Conservation (phyloP, 2,888 invertebrate genomes). For the Escarpia spicata region DNA sequence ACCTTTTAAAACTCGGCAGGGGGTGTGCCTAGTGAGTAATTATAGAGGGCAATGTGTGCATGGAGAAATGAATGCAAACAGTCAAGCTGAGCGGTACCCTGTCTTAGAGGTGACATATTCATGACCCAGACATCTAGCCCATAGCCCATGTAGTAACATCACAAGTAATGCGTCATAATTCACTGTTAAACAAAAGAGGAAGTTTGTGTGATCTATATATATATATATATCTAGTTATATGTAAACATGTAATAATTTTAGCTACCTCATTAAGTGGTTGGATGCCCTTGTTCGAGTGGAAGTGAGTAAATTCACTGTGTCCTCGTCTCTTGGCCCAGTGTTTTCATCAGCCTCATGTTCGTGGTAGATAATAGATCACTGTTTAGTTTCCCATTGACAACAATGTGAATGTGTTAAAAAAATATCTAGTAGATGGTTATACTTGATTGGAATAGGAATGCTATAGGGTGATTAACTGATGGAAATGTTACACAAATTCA, state of each 20-base stretch:
- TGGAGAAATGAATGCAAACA: neutral
- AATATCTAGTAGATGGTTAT: too few relatives aligned
- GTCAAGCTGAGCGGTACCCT: neutral
- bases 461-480: too few relatives aligned
- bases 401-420: too few relatives aligned
- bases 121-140: too few relatives aligned
- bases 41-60: neutral
- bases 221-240: neutral
- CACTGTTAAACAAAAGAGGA: neutral
- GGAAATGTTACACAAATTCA: too few relatives aligned
- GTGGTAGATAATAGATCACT: too few relatives aligned
- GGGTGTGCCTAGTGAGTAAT: neutral
- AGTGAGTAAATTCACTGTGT: neutral
- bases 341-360: neutral
- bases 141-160: neutral
- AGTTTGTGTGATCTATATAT: neutral
- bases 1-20: neutral
- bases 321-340: neutral
- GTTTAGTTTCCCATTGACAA: too few relatives aligned
- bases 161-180: neutral
- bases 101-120: neutral
- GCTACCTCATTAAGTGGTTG: neutral
- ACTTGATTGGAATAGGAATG: too few relatives aligned
- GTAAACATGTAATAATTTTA: neutral
- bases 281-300: neutral